Evolutionary conservation across 2,888 invertebrate species (phyloP).

Genomic region (Lycophotia porphyrea): DNA sequence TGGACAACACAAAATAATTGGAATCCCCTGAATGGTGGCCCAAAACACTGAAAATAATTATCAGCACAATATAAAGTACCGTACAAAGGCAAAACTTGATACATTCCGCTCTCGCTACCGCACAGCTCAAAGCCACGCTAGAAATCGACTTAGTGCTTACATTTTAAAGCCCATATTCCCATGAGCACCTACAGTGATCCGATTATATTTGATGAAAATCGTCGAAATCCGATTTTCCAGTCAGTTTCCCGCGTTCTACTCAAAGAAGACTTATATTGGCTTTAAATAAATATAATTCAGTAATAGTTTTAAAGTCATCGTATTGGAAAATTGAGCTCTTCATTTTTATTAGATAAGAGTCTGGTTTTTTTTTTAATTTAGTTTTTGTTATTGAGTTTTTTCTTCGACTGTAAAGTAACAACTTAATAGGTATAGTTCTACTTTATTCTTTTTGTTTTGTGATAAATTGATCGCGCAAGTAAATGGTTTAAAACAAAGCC

Average conservation of each 20-base stretch:
- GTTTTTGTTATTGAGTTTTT: background rate
- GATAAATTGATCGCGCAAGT: background rate
- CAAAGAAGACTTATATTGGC: constrained; percentile 66
- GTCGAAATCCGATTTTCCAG: constrained; percentile 72
- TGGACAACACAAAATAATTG: constrained; percentile 44
- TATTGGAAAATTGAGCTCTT: constrained; percentile 55
- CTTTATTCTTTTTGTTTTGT: background rate
- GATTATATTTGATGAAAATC: constrained; percentile 73
- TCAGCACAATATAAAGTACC: constrained; percentile 43
- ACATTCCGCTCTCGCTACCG: constrained; percentile 39
- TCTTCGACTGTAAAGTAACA: background rate
- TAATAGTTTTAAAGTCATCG: constrained; percentile 55
- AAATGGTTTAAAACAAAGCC: background rate
- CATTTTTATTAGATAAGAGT: constrained; percentile 23
- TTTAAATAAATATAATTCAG: constrained; percentile 66
- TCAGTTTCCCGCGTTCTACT: constrained; percentile 65
- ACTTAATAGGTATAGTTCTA: background rate
- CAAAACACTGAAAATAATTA: constrained; percentile 54
- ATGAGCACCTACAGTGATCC: constrained; percentile 56
- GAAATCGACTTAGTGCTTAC: constrained; percentile 37
- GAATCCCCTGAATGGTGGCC: constrained; percentile 42
- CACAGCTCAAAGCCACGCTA: constrained; percentile 37
- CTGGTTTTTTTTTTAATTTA: background rate
- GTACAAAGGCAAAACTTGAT: constrained; percentile 43
- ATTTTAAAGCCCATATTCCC: constrained; percentile 64